Conservation (phyloP, 2,888 invertebrate species). For the Napeogenes inachia region DNA sequence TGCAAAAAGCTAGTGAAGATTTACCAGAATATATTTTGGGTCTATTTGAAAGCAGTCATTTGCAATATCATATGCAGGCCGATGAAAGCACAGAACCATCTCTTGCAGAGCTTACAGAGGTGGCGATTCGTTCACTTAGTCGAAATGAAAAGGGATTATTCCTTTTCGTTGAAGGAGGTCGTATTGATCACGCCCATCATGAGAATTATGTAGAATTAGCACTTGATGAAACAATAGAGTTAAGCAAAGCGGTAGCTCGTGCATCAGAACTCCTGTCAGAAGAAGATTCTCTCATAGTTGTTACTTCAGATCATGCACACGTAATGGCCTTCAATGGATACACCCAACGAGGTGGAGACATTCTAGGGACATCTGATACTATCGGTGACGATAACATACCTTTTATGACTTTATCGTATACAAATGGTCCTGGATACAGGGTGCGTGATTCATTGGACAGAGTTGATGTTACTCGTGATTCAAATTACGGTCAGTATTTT, state of each 20-base stretch:
- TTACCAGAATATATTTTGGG: constrained; percentile 81
- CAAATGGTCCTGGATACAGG: constrained; percentile 80
- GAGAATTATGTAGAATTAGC: constrained; percentile 76
- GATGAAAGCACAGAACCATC: constrained; percentile 52
- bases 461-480: constrained; percentile 59
- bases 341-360: constrained; percentile 69
- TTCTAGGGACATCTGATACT: constrained; percentile 58
- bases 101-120: constrained; percentile 70
- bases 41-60: constrained; percentile 79
- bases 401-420: constrained; percentile 79
- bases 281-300: constrained; percentile 86
- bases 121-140: constrained; percentile 82
- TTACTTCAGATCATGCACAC: constrained; percentile 87
- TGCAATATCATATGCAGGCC: constrained; percentile 81
- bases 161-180: constrained; percentile 84
- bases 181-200: constrained; percentile 84
- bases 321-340: constrained; percentile 84
- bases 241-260: constrained; percentile 76
- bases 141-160: constrained; percentile 83
- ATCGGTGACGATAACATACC: constrained; percentile 69
- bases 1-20: constrained; percentile 55
- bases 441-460: constrained; percentile 49
- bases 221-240: constrained; percentile 82
- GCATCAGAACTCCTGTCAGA: constrained; percentile 61
- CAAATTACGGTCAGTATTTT: constrained; percentile 41